Evolutionary conservation across 2,797 vertebrate genomes (phyloP), one percentile per base, ranked within the genome.

Genomic region (Galagoides demidoff): DNA sequence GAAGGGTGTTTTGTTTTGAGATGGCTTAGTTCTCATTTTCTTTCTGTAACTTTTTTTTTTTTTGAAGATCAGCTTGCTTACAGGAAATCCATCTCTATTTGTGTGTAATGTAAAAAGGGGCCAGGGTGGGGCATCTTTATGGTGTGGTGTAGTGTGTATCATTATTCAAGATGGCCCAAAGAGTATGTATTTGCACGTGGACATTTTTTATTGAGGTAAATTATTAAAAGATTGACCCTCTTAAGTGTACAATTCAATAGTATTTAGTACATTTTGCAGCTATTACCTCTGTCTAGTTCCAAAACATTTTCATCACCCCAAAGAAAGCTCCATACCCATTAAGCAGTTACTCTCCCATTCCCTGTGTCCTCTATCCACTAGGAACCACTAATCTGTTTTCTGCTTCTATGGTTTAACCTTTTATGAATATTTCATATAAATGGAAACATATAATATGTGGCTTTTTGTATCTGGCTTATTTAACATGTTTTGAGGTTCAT

Each of bases 61-160:
- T 93, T 89, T 94, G 76, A 94, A 94, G 85, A 95, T 97, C 90
- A 96, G 20, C 85, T 95, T 97, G 71, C 96, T 82, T 98, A 98
- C 98, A 98, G 98, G 98, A 99, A 98, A 98, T 86, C 97, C 43
- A 71, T 97, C 93, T 92, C 96, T 96, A 87, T 95, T 96, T 96
- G 94, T 92, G 96, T 95, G 52, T 93, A 78, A 94, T 97, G 91
- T 98, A 96, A 96, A 98, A 97, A 96, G 93, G 84, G 59, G 70
- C 31, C 57, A 90, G 97, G 97, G 98, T 98, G 98, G 95, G 96
- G 97, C 97, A 74, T 97, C 70, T 92, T 79, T 66, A 27, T 91
- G 88, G 79, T 73, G 70, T 92, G 89, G 94, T 78, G 37, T 83
- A 88, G 61, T 92, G 70, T 96, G 49, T 86, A 87, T 95, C 76